Evolutionary conservation across 2,113 vertebrate genomes (phyloP), one percentile per base, ranked within the genome.

Genomic region (Corapipo altera): DNA sequence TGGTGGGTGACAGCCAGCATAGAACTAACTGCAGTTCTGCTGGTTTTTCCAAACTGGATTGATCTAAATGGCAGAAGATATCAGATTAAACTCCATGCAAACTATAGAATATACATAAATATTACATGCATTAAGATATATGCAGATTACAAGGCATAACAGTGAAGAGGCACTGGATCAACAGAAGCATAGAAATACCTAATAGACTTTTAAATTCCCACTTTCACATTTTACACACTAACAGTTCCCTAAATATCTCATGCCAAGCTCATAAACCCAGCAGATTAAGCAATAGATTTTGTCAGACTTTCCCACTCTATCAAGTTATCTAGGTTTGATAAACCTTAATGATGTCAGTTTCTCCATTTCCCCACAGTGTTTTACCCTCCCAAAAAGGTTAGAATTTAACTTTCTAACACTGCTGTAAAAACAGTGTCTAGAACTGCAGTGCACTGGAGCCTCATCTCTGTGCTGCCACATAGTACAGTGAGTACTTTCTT

Each of bases 21-120:
- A 54, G 21, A 14, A 51, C 12, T 70, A 55, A 37, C 33, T 92
- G 30, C 65, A 44, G 14, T 86, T 88, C 75, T 51, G 32, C 27
- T 65, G 30, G 1, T 10, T 52, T 93, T 96, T 93, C 80, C 76
- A 81, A 87, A 72, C 9, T 16, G 35, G 17, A 81, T 87, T 86
- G 81, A 84, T 61, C 9, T 64, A 59, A 20, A 49, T 41, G 69
- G n/a, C 55, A 91, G 55, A 51, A 89, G 33, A 62, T 46, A 61
- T 35, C 32, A 61, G 11, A 55, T 71, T 74, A 83, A 86, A 88
- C 16, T 61, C 15, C 21, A 11, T 8, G 15, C 5, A 46, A 41
- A n/a, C 10, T 58, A 66, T 17, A 66, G 35, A 76, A 61, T 62
- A 83, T 17, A 2, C 4, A 82, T 64, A 52, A 84, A 58, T 74